These are phyloP conservation scores for Haliclystus octoradiatus DNA, from an alignment of 30 jellyfish, hydroid and myxozoan genomes.

Conservation along the genomic window DNA sequence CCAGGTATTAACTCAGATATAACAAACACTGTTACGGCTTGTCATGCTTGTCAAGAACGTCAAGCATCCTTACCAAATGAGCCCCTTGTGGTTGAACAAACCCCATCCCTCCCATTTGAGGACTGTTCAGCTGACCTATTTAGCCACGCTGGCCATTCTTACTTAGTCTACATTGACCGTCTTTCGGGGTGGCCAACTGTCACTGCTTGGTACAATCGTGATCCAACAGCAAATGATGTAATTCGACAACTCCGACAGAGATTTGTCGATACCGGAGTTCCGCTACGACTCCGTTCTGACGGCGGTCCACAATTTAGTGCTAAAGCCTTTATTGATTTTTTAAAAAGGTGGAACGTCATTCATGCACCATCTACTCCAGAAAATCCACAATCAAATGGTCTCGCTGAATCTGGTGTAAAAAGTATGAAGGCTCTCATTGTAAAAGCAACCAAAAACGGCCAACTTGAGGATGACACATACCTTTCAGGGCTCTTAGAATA, in stretches of 20 bases:
- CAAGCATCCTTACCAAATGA: neutral
- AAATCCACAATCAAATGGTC: neutral
- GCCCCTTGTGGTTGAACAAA: neutral
- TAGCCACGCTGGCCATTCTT: neutral
- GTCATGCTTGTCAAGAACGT: neutral
- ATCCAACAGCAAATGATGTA: neutral
- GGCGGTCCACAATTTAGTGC: neutral
- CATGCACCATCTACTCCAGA: neutral
- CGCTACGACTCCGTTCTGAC: neutral
- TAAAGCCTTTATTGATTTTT: neutral
- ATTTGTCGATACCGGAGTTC: neutral
- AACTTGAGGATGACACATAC: neutral
- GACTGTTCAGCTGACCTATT: neutral
- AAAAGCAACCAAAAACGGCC: neutral
- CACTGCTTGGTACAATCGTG: neutral
- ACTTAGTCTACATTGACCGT: neutral
- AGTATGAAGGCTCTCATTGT: neutral
- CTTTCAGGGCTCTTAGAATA: neutral
- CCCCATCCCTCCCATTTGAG: neutral
- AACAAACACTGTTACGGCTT: neutral
- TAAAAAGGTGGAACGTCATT: neutral
- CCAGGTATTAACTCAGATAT: neutral
- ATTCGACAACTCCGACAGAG: neutral
- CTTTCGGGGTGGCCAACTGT: neutral
- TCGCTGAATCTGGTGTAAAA: neutral